phyloP scores from a whole-genome alignment of 2,113 vertebrate genomes.

The Eptatretus burgeri region DNA sequence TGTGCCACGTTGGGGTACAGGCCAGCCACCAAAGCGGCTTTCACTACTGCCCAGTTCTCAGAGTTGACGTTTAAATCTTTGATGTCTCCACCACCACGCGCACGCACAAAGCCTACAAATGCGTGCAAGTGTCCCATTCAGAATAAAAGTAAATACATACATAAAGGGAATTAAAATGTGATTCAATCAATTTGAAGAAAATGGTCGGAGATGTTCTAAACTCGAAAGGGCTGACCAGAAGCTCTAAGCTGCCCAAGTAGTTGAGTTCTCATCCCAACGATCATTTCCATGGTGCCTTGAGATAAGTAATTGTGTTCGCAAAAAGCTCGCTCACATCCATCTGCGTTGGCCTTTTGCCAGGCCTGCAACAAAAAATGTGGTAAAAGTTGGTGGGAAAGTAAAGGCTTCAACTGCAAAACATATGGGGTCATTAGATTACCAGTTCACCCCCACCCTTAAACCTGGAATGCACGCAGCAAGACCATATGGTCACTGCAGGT shows the following conservation, averaged over 20 bases:
- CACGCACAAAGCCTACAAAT: slow-evolving; percentile 51
- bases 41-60: slow-evolving; percentile 82
- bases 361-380: slow-evolving; percentile 21
- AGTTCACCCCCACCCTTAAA: slow-evolving; percentile 12
- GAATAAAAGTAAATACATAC: too few relatives aligned
- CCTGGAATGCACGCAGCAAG: slow-evolving; percentile 73
- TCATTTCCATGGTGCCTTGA: slow-evolving; percentile 76
- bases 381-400: background rate
- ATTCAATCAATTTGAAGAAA: too few relatives aligned
- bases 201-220: too few relatives aligned
- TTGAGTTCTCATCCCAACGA: slow-evolving; percentile 63
- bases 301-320: slow-evolving; percentile 84
- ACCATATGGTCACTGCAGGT: slow-evolving; percentile 88
- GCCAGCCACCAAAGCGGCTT: slow-evolving; percentile 59
- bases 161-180: too few relatives aligned
- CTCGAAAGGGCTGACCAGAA: slow-evolving; percentile 33
- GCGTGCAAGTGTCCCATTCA: background rate
- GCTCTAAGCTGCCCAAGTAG: slow-evolving; percentile 71
- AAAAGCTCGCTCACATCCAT: slow-evolving; percentile 64
- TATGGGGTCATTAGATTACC: too few relatives aligned
- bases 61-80: slow-evolving; percentile 64
- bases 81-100: slow-evolving; percentile 47
- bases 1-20: slow-evolving; percentile 71
- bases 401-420: too few relatives aligned
- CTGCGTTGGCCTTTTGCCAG: slow-evolving; percentile 62